Percentiles rank a stretch among this genome's conserved stretches.
phyloP scores from a whole-genome alignment of 2,113 vertebrate species.

The Lamprotornis superbus region DNA sequence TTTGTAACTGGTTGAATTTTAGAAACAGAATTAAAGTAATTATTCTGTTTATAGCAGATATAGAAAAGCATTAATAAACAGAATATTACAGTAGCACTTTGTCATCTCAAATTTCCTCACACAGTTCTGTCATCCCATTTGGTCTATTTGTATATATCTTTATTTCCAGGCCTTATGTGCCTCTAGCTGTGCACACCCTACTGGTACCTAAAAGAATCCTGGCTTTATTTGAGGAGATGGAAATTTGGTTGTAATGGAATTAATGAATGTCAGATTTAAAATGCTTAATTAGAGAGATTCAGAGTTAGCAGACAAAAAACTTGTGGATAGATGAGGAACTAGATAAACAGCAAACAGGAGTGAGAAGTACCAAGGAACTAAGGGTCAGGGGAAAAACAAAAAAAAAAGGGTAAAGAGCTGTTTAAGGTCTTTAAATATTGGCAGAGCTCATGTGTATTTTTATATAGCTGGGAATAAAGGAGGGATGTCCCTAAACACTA shows the following conservation, averaged over 20 bases:
- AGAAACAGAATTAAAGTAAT: background rate
- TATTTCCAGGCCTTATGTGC: background rate
- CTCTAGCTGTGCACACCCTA: background rate
- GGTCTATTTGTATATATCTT: background rate
- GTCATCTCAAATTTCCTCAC: background rate
- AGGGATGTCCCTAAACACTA: background rate
- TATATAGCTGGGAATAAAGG: background rate
- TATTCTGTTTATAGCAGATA: background rate
- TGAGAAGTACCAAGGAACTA: background rate
- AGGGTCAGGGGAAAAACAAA: background rate
- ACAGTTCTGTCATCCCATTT: background rate
- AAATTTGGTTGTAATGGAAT: background rate
- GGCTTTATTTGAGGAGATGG: background rate
- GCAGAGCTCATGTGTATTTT: background rate
- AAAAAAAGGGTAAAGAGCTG: background rate
- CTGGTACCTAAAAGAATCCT: background rate
- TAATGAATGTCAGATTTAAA: background rate
- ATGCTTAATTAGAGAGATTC: background rate
- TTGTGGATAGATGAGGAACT: background rate
- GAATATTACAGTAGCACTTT: background rate
- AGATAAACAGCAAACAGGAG: background rate
- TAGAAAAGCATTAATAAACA: background rate
- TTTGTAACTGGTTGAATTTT: background rate
- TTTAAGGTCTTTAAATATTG: background rate
- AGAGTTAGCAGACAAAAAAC: background rate